phyloP scores from a whole-genome alignment of 2,113 vertebrate species.

The Chlorodrepanis virens region DNA sequence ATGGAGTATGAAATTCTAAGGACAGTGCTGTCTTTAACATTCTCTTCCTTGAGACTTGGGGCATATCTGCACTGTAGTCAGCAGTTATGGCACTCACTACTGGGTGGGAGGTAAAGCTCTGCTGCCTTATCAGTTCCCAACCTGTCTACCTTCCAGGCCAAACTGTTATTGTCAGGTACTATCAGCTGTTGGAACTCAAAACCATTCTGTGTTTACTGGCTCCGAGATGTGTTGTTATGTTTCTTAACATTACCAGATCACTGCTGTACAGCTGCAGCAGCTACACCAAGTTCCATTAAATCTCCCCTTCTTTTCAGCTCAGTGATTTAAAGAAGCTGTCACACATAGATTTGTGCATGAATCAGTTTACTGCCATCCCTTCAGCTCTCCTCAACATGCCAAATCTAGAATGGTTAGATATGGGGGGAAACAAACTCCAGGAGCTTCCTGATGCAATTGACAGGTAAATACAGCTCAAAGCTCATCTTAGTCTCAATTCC shows the following conservation, averaged over 20 bases:
- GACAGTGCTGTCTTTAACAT: background rate
- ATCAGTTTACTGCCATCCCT: slow-evolving; percentile 83
- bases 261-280: background rate
- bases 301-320: slow-evolving; percentile 73
- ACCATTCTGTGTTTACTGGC: background rate
- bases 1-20: background rate
- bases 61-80: background rate
- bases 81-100: background rate
- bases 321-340: slow-evolving; percentile 81
- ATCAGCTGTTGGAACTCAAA: background rate
- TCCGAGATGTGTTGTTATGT: background rate
- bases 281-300: background rate
- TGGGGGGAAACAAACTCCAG: slow-evolving; percentile 87
- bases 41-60: background rate
- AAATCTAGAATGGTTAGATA: slow-evolving; percentile 91
- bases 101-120: background rate
- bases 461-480: slow-evolving; percentile 73
- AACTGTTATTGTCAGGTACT: background rate
- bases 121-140: background rate
- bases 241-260: background rate
- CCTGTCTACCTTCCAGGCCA: background rate
- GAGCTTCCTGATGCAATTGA: slow-evolving; percentile 84
- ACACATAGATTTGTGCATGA: slow-evolving; percentile 94
- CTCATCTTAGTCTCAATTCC: background rate
- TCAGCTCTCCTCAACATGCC: slow-evolving; percentile 84